Evolutionary conservation across 2,113 vertebrate species (phyloP), one percentile per base, ranked within the genome.

Genomic region (Sinosuthora webbiana): DNA sequence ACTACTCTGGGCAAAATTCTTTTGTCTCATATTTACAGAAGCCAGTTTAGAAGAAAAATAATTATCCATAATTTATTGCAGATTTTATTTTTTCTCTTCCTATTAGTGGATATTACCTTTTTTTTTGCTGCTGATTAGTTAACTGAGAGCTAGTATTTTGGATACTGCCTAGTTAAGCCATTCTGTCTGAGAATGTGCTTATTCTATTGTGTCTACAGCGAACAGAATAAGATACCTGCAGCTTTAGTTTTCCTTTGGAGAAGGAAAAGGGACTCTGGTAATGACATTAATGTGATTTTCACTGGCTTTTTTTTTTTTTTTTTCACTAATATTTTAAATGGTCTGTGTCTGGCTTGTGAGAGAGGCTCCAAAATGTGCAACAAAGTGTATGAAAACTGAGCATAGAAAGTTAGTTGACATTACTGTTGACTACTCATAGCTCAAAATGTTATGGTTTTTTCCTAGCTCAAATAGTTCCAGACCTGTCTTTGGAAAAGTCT

Each of bases 401-500:
- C 68, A 69, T 17, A 84, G 67, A 42, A 83, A 75, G 63, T 60
- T 81, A 64, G 59, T 64, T 78, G 75, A 47, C 55, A 25, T 77
- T 80, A 30, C 83, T 68, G 17, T 56, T 92, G 37, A 49, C 50
- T 90, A 62, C 63, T 44, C 44, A 15, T 63, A 39, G 39, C 39
- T 95, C 49, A 39, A 67, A 69, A 71, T 30, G 1, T 33, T 65
- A n/a, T 47, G 21, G 0, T 22, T 39, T 42, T 42, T 74, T 90
- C 2, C 35, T 20, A 74, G 39, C 24, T 78, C 56, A 5, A 55
- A 8, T 90, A 44, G 27, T 83, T 95, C 71, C 33, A 42, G 81
- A 91, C 56, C 50, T 91, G 57, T 69, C 83, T 90, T 82, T 80
- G 80, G 59, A 81, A 84, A 63, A 65, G 83, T 60, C 92, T 95